phyloP scores from a whole-genome alignment of 2,888 invertebrate genomes.

The Celastrina argiolus region DNA sequence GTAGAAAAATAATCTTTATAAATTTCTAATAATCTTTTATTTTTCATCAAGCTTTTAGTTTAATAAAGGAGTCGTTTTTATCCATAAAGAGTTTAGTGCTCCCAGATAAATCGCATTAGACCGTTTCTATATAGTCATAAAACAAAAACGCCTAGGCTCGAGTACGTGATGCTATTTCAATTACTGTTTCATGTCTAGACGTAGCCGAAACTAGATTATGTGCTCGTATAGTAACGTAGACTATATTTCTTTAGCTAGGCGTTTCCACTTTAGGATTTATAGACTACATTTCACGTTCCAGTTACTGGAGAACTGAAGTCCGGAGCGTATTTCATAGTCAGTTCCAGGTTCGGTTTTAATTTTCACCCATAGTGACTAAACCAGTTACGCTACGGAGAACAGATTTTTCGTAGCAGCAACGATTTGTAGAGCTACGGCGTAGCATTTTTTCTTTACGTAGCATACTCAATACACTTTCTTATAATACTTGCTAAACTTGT shows the following conservation, averaged over 20 bases:
- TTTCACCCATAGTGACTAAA: not conserved
- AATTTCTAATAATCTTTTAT: too few species aligned
- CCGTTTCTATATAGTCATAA: not conserved
- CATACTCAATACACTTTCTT: too few species aligned
- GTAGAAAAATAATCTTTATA: too few species aligned
- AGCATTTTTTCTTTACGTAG: too few species aligned
- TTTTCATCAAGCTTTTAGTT: too few species aligned
- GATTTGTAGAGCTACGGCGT: not conserved
- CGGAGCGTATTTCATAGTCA: not conserved
- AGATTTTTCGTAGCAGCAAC: not conserved
- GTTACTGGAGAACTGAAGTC: not conserved
- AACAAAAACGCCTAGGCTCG: not conserved
- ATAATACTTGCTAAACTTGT: too few species aligned
- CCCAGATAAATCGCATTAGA: not conserved
- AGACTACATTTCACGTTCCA: not conserved
- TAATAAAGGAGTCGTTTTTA: too few species aligned
- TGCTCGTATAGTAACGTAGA: not conserved
- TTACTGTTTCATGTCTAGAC: slow-evolving; percentile 5
- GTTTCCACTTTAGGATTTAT: not conserved
- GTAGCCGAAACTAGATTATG: not conserved
- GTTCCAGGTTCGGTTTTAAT: not conserved
- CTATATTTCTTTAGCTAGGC: not conserved
- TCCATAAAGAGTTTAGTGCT: not conserved
- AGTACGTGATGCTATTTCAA: not conserved
- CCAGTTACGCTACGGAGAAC: not conserved